phyloP scores from a whole-genome alignment of 2,797 vertebrate species.

The Gallirallus australis region DNA sequence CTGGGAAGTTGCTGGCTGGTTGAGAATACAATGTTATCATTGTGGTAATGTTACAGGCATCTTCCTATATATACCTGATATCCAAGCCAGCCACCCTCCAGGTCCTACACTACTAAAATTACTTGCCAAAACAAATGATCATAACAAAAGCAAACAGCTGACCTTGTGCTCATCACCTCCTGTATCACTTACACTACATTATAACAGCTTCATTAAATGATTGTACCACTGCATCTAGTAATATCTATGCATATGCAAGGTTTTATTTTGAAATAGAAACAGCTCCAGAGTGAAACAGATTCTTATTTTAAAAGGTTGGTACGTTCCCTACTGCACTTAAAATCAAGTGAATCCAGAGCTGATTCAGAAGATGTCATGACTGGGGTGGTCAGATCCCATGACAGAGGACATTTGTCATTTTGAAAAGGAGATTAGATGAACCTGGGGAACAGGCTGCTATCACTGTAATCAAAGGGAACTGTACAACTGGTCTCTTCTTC shows the following conservation, averaged over 20 bases:
- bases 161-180: neutral
- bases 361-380: neutral
- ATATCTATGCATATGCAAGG: neutral
- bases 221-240: neutral
- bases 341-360: neutral
- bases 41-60: neutral
- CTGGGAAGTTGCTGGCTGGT: neutral
- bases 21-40: neutral
- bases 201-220: neutral
- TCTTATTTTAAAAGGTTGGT: neutral
- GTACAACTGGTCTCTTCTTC: neutral
- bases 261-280: neutral
- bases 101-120: neutral
- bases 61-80: neutral
- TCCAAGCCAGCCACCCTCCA: neutral
- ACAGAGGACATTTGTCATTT: neutral
- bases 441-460: neutral
- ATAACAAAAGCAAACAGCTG: neutral
- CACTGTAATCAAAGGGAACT: neutral
- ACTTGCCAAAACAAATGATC: neutral
- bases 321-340: neutral
- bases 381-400: neutral
- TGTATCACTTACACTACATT: neutral
- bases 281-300: neutral
- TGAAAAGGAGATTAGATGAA: neutral